Evolutionary conservation across 1,140 invertebrate species (phyloP).

Genomic region (Pygmarrhopalites habei): DNA sequence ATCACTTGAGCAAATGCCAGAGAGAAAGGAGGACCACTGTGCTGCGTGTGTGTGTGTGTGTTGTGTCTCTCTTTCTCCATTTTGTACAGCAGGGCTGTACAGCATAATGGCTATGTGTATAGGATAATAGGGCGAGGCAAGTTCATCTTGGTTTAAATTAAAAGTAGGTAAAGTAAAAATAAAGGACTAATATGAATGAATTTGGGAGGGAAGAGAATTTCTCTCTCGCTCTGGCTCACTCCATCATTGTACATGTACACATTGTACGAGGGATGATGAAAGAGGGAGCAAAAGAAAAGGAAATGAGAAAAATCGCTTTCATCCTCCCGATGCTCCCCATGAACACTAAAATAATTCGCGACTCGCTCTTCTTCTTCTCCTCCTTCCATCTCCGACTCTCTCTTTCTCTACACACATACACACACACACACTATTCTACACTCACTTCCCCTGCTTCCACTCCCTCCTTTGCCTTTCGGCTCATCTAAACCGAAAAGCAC

Average conservation of each 20-base stretch:
- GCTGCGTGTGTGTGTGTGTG: no score
- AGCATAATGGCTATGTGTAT: no score
- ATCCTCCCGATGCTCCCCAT: background rate
- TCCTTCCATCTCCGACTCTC: background rate
- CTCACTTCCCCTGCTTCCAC: no score
- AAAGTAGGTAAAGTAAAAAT: background rate
- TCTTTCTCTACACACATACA: no score
- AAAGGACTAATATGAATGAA: background rate
- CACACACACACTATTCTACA: no score
- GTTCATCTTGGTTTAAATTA: background rate
- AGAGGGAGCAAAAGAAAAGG: background rate
- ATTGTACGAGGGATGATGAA: no score
- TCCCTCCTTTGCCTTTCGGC: background rate
- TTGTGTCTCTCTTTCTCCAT: no score
- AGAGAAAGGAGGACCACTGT: no score
- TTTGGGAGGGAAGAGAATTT: no score
- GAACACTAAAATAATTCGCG: slow-evolving; percentile 4
- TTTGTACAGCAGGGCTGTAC: no score
- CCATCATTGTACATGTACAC: background rate
- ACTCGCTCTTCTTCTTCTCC: background rate
- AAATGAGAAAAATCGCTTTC: slow-evolving; percentile 9
- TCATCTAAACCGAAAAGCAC: slow-evolving; percentile 3
- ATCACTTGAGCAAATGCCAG: no score
- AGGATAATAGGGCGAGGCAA: background rate
- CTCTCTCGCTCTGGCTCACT: background rate